Evolutionary conservation across 2,797 vertebrate genomes (phyloP), one percentile per base, ranked within the genome.

Genomic region (Carapus acus): DNA sequence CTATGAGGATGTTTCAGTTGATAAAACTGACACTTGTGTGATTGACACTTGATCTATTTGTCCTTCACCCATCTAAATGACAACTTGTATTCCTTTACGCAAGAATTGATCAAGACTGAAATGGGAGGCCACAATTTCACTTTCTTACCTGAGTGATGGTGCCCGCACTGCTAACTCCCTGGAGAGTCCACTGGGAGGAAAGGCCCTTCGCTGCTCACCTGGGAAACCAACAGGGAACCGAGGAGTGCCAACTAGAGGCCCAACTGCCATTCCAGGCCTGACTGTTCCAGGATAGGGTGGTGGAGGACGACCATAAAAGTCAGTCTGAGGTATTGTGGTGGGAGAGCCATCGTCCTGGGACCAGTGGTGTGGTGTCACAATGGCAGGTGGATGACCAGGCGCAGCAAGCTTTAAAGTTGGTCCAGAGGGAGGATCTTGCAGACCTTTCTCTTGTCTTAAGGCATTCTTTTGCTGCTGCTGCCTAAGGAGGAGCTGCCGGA

Each of bases 401-500:
- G 43, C 34, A 17, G 58, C 19, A 4, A 39, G 31, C 4, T 54
- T 1, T 0, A 4, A 40, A 1, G 54, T 9, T 0, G 58, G 33
- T 27, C 62, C 73, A 13, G 70, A 17, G 2, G 47, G 16, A 2
- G 83, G 36, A 0, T 95, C 93, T 64, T 86, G 89, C 2, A 90
- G 67, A 45, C 87, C 86, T 43, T 93, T 96, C 66, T 98, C 96
- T 70, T 92, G 94, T 1, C 93, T 90, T 33, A 90, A 69, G 0
- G 90, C 85, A 2, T 89, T 91, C 78, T 94, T 99, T 81, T 96
- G 92, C 75, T 97, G 92, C 53, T 96, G 96, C 61, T 98, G 96
- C 59, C 91, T 88, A 0, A 98, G 88, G 70, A 99, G 89, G 15
- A 94, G 90, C 82, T 98, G 94, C 6, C 96, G 91, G 14, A 99